Base-by-base conservation (phyloP, 2,113 vertebrate genomes). In the Thermophis baileyi region DNA sequence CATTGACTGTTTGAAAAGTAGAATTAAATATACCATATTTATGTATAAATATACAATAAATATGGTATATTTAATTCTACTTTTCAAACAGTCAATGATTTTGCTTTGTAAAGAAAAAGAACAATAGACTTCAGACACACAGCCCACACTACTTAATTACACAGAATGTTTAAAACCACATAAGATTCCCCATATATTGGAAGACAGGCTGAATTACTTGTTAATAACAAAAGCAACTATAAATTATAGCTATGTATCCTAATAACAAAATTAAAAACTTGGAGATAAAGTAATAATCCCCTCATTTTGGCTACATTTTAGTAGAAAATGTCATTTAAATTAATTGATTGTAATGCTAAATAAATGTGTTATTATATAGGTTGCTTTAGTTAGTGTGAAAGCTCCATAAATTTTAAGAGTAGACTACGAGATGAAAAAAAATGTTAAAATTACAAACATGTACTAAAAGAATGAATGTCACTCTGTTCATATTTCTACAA, bases 391-490 rank as follows among this genome's bases (percentile, higher is more conserved):
- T 63, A 25, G 25, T 40, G 24, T 90, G 8, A 63, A 63, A 14
- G 54, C 6, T 92, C 40, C 60, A 89, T 6, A 92, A 27, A 89
- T 55, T 49, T 89, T 44, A 47, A 47, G 51, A 27, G 3, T 9
- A 22, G 27, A 60, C 5, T 89, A 92, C 1, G 35, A 88, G 51
- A 85, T 60, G 54, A 92, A 92, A 81, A 69, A n/a, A 22, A 22
- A 54, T 25, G 8, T 50, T 89, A 53, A 18, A 86, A 89, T 35
- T 88, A 91, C 85, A 63, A 91, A 54, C 88, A 3, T 53, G 50
- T 47, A 95, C 90, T 93, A 22, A 95, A 85, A 94, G 89, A 35
- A 25, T 63, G 87, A 94, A 14, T 69, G 89, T 47, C 90, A 91
- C 46, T 91, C 86, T 91, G 92, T 86, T 89, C 94, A 46, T 92